Percentiles rank a stretch among this genome's conserved stretches.
phyloP scores from a whole-genome alignment of 1,140 invertebrate species.

The Archivesica marissinica region DNA sequence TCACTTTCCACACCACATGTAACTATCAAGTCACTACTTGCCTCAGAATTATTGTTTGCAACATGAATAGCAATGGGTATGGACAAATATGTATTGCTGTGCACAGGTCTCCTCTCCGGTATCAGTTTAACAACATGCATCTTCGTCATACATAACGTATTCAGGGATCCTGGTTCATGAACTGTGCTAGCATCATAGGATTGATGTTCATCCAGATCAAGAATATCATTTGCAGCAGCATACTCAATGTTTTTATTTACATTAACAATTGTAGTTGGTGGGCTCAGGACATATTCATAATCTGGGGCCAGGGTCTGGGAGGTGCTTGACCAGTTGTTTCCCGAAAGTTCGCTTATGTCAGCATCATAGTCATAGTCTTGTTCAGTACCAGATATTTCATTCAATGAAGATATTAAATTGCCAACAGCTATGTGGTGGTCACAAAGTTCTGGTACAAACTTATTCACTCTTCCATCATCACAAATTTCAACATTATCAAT shows the following conservation, averaged over 20 bases:
- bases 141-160: background rate
- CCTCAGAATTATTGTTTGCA: background rate
- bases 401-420: background rate
- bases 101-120: background rate
- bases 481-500: background rate
- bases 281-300: background rate
- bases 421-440: background rate
- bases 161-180: background rate
- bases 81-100: background rate
- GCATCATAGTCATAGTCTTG: background rate
- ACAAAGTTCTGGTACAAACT: background rate
- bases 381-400: background rate
- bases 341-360: background rate
- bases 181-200: background rate
- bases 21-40: background rate
- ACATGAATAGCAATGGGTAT: background rate
- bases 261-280: background rate
- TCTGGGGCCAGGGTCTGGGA: background rate
- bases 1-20: background rate
- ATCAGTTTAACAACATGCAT: background rate
- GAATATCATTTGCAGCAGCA: background rate
- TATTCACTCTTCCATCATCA: background rate
- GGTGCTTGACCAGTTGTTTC: background rate
- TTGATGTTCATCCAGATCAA: background rate
- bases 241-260: constrained; percentile 17